Evolutionary conservation across 2,888 invertebrate genomes (phyloP).

Genomic region (Erebia aethiops): DNA sequence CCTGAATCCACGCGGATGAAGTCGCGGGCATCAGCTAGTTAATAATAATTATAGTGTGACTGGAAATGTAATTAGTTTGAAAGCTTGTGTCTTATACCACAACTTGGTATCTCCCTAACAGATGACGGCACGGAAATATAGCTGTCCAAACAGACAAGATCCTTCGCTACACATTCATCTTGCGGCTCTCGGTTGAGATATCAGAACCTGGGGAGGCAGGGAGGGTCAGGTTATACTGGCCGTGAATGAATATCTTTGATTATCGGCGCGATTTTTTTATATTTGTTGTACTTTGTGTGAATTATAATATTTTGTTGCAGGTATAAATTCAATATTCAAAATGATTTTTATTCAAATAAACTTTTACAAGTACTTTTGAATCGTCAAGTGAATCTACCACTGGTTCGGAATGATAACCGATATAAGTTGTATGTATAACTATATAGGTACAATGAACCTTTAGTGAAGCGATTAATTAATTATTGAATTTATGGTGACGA

Average conservation of each 20-base stretch:
- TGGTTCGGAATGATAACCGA: too few relatives aligned
- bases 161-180: constrained; percentile 55
- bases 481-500: too few relatives aligned
- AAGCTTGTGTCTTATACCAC: constrained; percentile 44
- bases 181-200: constrained; percentile 40
- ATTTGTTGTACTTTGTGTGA: constrained; percentile 47
- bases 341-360: too few relatives aligned
- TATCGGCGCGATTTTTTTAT: constrained; percentile 54
- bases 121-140: constrained; percentile 60
- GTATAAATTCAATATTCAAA: too few relatives aligned
- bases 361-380: too few relatives aligned
- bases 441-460: constrained; percentile 3
- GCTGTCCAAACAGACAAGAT: constrained; percentile 57
- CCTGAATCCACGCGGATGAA: too few relatives aligned
- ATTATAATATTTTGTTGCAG: constrained; percentile 38
- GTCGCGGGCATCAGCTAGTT: too few relatives aligned
- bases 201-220: constrained; percentile 25
- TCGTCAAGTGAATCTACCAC: too few relatives aligned
- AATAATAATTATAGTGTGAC: neutral
- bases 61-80: too few relatives aligned
- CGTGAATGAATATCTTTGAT: constrained; percentile 53
- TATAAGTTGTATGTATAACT: neutral
- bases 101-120: constrained; percentile 49
- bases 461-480: neutral
- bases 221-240: constrained; percentile 43